Evolutionary conservation across 1,140 invertebrate species (phyloP).

Genomic region (Aphis gossypii): DNA sequence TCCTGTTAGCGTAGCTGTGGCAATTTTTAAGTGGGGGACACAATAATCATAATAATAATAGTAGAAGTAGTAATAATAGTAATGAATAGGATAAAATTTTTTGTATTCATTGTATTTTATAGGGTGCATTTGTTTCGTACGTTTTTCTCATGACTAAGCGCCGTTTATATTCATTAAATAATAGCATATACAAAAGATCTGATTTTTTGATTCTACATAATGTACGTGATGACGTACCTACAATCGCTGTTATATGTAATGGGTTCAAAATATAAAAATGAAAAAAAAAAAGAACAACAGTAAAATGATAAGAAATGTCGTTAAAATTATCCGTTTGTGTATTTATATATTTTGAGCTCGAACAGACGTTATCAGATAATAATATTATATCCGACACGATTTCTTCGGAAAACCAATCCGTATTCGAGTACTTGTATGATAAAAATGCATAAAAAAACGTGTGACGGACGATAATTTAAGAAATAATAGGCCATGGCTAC

Average conservation of each 20-base stretch:
- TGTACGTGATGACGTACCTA: neutral
- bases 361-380: neutral
- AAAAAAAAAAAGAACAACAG: neutral
- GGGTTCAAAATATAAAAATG: neutral
- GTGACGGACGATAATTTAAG: slow-evolving; percentile 50
- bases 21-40: slow-evolving; percentile 32
- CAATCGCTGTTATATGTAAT: neutral
- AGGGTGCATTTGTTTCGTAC: neutral
- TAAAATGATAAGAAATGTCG: neutral
- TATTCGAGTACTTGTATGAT: neutral
- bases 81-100: slow-evolving; percentile 36
- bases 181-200: slow-evolving; percentile 37
- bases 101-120: neutral
- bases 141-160: slow-evolving; percentile 57
- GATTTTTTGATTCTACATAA: slow-evolving; percentile 48
- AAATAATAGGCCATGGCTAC: slow-evolving; percentile 21
- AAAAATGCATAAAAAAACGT: slow-evolving; percentile 5
- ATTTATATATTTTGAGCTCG: neutral
- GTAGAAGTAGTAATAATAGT: neutral
- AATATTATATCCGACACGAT: neutral
- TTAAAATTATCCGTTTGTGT: neutral
- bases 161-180: slow-evolving; percentile 34
- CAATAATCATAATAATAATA: slow-evolving; percentile 42
- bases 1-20: slow-evolving; percentile 15
- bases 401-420: neutral